Base-by-base conservation (phyloP, 2,113 vertebrate genomes). In the Propithecus coquereli region DNA sequence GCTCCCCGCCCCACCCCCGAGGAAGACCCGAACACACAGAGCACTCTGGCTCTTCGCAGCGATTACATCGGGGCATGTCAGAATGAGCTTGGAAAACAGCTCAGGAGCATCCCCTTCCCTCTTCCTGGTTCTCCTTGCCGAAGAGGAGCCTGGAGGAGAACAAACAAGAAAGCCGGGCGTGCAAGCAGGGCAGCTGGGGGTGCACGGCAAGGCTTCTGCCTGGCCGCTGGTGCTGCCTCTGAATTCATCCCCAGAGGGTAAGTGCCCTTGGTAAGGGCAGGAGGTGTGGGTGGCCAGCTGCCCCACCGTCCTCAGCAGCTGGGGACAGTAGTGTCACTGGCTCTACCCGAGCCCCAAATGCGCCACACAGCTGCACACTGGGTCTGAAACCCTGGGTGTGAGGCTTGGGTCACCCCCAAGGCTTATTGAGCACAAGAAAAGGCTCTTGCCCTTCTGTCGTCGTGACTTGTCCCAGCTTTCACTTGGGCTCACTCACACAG, bases 1-100 rank as follows among this genome's bases (percentile, higher is more conserved):
- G 0, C 2, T 9, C 8, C 50, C 52, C 18, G 1, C 16, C 17
- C 16, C 17, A 1, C 20, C 8, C 57, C 14, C n/a, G 20, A 11
- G 45, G 63, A 68, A 73, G 57, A 82, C 57, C 34, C 37, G 37
- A 20, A 40, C 3, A 40, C 40, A 25, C 7, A 13, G 11, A 34
- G 25, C 11, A 32, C 22, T 70, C 54, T 16, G 18, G 76, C 2
- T 40, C 68, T 65, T 47, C 34, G 37, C 61, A 40, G 1, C 3
- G 45, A 37, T 30, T 18, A 30, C 79, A 45, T 32, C 37, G 20
- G 27, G 18, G 8, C 43, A n/a, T 63, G 82, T 40, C 34, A 94
- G 57, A 52, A 40, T 20, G 25, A 87, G 79, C 27, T n/a, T 34
- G 20, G 32, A 27, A 59, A 32, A 37, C 22, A 63, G 61, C 32